Percentiles rank a stretch among this genome's conserved stretches.
Evolutionary conservation across 2,888 invertebrate genomes (phyloP).

Genomic region (Amorpha juglandis): DNA sequence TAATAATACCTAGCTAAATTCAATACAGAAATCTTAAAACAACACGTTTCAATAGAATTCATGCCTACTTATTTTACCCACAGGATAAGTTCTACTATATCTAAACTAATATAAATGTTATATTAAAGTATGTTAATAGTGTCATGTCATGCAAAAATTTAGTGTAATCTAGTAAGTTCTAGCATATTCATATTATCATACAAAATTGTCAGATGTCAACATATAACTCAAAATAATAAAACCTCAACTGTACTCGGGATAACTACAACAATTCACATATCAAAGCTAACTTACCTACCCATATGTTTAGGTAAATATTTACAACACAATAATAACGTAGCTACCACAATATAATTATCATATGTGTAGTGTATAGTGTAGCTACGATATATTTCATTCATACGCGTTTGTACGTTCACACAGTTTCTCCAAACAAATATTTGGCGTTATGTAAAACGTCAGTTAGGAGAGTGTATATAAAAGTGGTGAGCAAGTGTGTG

Average conservation of each 20-base stretch:
- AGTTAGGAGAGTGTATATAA: constrained; percentile 46
- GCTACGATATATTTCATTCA: constrained; percentile 38
- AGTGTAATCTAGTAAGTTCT: too few relatives aligned
- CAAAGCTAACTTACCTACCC: too few relatives aligned
- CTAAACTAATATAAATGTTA: too few relatives aligned
- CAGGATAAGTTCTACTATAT: neutral
- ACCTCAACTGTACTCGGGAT: neutral
- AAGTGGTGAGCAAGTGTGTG: constrained; percentile 45
- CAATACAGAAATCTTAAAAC: neutral
- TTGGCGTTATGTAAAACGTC: constrained; percentile 46
- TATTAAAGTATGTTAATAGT: too few relatives aligned
- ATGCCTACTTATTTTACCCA: neutral
- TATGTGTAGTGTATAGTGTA: too few relatives aligned
- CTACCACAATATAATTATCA: too few relatives aligned
- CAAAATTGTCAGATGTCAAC: too few relatives aligned
- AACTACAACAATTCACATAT: neutral
- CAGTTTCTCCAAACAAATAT: constrained; percentile 49
- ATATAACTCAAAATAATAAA: neutral
- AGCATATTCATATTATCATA: too few relatives aligned
- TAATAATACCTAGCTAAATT: constrained; percentile 12
- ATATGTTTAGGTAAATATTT: neutral
- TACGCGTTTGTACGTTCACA: constrained; percentile 38
- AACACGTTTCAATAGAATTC: neutral
- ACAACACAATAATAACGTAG: too few relatives aligned
- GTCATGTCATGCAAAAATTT: too few relatives aligned